Evolutionary conservation across 92 coral and sea anemone species (phyloP), one percentile per base, ranked within the genome.

Genomic region (Virgularia gustaviana): DNA sequence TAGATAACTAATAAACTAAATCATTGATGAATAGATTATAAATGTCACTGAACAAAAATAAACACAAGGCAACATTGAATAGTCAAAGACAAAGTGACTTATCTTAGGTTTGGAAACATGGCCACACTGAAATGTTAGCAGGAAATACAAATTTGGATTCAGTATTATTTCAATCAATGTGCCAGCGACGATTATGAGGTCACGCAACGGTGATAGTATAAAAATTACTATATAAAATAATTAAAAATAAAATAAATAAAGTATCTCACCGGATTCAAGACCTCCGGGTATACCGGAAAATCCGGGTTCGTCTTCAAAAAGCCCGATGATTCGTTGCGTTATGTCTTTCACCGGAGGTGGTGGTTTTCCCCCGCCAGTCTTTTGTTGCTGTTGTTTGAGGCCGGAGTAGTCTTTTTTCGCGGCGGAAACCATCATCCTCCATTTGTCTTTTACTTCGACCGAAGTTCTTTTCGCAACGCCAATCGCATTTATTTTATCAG

Each of bases 211-310:
- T n/a, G n/a, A n/a, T n/a, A n/a, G n/a, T n/a, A n/a, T n/a, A n/a
- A n/a, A n/a, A n/a, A n/a, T n/a, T n/a, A n/a, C n/a, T n/a, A n/a
- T n/a, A n/a, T n/a, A n/a, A n/a, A n/a, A n/a, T n/a, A n/a, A n/a
- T n/a, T n/a, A n/a, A n/a, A n/a, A n/a, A n/a, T n/a, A n/a, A n/a
- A 57, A 57, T 39, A 57, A 57, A 57, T 22, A 57, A 44, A 36
- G 12, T 13, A 20, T 35, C 63, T 61, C n/a, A 81, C 85, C 85
- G 20, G 81, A 63, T 36, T 80, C 80, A 25, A 73, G 30, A 18
- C 83, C 86, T 11, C 86, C 86, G 2, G 73, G 0, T 29, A 70
- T 82, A 12, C 79, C 67, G 24, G 73, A 76, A 71, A 83, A 83
- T 15, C 74, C 24, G 3, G 87, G 86, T 61, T 76, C 79, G 15